Base-by-base conservation (phyloP, 2,797 vertebrate genomes). In the Argya squamiceps region DNA sequence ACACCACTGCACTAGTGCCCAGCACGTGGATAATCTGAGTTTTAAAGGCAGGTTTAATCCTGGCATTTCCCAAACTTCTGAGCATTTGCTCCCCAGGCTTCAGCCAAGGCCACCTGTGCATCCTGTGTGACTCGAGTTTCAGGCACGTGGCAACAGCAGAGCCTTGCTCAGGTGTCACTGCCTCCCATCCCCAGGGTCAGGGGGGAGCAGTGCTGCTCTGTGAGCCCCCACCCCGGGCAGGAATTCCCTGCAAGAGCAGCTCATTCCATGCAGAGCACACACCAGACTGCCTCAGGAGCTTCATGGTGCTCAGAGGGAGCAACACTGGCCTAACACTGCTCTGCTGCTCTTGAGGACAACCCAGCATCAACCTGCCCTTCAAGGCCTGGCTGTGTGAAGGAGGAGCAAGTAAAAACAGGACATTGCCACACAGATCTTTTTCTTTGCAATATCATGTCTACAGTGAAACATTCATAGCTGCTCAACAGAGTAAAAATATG, bases 381-480 rank as follows among this genome's bases (percentile, higher is more conserved):
- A 43, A 34, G 9, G 49, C 46, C 82, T 36, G 37, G 47, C 41
- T 80, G 69, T 0, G 2, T 26, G 52, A 80, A 83, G 71, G 73
- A 84, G 44, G 65, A 78, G 11, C 36, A 60, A 89, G 47, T 12
- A 34, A 88, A 69, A 71, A 12, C 73, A 91, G 65, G 50, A 95
- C 67, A 46, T 47, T 55, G 37, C 50, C 41, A 89, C 69, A 43
- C 3, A 15, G 84, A 90, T 88, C 50, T 89, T 84, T 80, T 95
- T 88, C 82, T 94, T 89, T 81, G 82, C 65, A 69, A 68, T 47
- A 80, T 71, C 36, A 75, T 82, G 55, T 79, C 87, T 95, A 93
- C 88, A 94, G 83, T 70, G 82, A 89, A 90, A 97, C 96, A 96
- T 94, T 88, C 92, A 69, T 63, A 84, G 95, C 84, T 86, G 92